Evolutionary conservation across 2,797 vertebrate species (phyloP).

Genomic region (Jordanella pulchra): DNA sequence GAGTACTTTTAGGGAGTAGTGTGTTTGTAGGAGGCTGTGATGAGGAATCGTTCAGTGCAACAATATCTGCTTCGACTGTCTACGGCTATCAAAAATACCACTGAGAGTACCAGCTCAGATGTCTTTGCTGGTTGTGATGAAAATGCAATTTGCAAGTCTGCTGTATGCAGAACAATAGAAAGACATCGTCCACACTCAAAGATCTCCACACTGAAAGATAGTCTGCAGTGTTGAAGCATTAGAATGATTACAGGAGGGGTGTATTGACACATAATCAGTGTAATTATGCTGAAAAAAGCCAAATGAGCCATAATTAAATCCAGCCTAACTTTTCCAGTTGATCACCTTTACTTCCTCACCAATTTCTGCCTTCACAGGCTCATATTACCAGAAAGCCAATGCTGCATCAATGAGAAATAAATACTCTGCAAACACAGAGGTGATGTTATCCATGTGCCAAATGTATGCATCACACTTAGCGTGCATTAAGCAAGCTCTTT

Average conservation of each 20-base stretch:
- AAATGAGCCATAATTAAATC: conserved; percentile 47
- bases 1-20: not conserved
- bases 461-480: conserved; percentile 26
- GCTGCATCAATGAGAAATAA: conserved; percentile 43
- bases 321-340: conserved; percentile 52
- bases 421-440: conserved; percentile 28
- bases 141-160: conserved; percentile 11
- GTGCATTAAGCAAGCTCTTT: conserved; percentile 33
- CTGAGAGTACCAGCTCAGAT: not conserved
- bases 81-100: not conserved
- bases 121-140: conserved; percentile 6
- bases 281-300: conserved; percentile 62
- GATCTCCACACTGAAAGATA: conserved; percentile 26
- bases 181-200: conserved; percentile 31
- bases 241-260: conserved; percentile 46
- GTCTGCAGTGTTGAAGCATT: conserved; percentile 17
- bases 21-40: too few species aligned
- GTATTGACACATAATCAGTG: conserved; percentile 59
- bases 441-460: conserved; percentile 11
- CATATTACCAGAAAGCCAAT: conserved; percentile 27
- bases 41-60: too few species aligned
- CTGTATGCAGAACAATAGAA: conserved; percentile 1
- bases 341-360: conserved; percentile 47
- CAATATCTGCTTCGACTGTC: too few species aligned
- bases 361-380: conserved; percentile 29